Evolutionary conservation across 2,113 vertebrate species (phyloP), one percentile per base, ranked within the genome.

Genomic region (Aldabrachelys gigantea): DNA sequence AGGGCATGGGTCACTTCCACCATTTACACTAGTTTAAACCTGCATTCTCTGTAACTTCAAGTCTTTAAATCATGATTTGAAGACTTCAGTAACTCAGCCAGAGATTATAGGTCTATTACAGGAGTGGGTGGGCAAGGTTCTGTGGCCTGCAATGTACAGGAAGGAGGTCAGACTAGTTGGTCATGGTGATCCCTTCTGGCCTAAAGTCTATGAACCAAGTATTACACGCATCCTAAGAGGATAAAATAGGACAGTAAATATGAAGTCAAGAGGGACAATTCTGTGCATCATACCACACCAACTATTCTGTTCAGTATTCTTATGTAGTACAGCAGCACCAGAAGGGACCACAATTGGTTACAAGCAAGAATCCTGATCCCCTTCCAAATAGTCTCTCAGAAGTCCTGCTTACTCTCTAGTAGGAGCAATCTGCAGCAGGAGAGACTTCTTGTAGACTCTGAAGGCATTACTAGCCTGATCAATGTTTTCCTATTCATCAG

Each of bases 401-500:
- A 92, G 72, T 27, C 87, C 83, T 88, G 38, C 62, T 76, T 27
- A 44, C 38, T 47, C 38, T 27, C 5, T 83, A 59, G 79, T 80
- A 80, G 25, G 75, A 81, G 89, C 89, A 89, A 31, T 6, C 27
- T 62, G 57, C 11, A 31, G 27, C 12, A 31, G 57, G 19, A 38
- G 75, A 52, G 81, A 85, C 47, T 86, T 86, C 54, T 12, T 31
- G 21, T 57, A 85, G 87, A 19, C 84, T 87, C 83, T 17, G 82
- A 89, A 91, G 92, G 75, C 95, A 95, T 12, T 8, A 17, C 0
- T 41, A 97, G 89, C 47, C 92, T 35, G 11, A 78, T 54, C 83
- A 94, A 69, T 69, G 85, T 89, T 50, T 53, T 84, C 11, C 90
- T 76, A 47, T 76, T 80, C 89, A 87, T 53, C 69, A 84, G 83